Evolutionary conservation across 2,113 vertebrate genomes (phyloP), one percentile per base, ranked within the genome.

Genomic region (Tetraodon nigroviridis): DNA sequence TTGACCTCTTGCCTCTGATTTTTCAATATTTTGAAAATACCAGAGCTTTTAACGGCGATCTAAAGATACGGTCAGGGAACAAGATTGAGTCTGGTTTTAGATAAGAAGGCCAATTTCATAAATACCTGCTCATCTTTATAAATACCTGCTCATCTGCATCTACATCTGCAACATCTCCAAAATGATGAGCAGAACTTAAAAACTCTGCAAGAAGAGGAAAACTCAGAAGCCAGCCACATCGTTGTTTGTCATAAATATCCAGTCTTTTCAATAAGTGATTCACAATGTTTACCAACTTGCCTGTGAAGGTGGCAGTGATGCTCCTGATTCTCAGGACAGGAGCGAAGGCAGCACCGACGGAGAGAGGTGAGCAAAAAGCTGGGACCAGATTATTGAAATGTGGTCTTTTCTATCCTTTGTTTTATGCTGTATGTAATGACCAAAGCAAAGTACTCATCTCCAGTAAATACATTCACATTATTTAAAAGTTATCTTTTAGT

Each of bases 331-430:
- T 66, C 0, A 18, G 63, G 21, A 45, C 15, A 1, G 52, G 60
- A 54, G 66, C 51, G 55, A 49, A 76, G 7, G n/a, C 75, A 3
- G 80, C 72, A 13, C 75, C 83, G 18, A 57, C 54, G 0, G 58
- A 73, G 1, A 74, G 64, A 80, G 81, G 84, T 83, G 79, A 80
- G 64, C 0, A 51, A 22, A 7, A 16, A 3, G 18, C 15, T 32
- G 32, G 42, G 42, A 20, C 22, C 7, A 44, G 16, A 44, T 44
- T 1, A 44, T 44, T 44, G 15, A 1, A 17, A 44, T 44, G 42
- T 44, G 16, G 32, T 37, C 32, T 11, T 8, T 37, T 37, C 2
- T 8, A 37, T 3, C 32, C 1, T 8, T 3, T 37, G 32, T 37
- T 37, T 8, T 2, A 37, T 37, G 7, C 12, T 37, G 32, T 37